Evolutionary conservation across 2,797 vertebrate species (phyloP).

Genomic region (Ceryle rudis): DNA sequence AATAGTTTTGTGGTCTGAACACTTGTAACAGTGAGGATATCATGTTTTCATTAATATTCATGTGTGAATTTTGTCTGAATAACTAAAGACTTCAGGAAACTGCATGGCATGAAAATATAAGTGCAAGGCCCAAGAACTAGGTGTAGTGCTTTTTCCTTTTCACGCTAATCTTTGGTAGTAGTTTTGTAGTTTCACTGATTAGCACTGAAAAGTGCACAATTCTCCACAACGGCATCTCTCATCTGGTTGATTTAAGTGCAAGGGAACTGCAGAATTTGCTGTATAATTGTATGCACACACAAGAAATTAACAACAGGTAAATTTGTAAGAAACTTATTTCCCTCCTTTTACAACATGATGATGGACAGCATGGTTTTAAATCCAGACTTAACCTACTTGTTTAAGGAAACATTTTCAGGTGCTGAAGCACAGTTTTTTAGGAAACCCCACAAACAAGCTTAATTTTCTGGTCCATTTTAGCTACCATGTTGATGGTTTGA

Average conservation of each 20-base stretch:
- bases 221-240: not conserved
- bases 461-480: not conserved
- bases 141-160: not conserved
- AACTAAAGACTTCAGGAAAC: not conserved
- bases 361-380: not conserved
- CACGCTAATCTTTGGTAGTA: fast-evolving
- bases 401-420: not conserved
- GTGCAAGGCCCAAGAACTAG: not conserved
- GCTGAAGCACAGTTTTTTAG: not conserved
- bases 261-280: not conserved
- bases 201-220: not conserved
- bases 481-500: not conserved
- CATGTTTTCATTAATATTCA: slow-evolving; percentile 2
- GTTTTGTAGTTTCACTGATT: not conserved
- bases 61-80: not conserved
- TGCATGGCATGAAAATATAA: not conserved
- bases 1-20: not conserved
- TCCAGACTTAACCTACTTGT: not conserved
- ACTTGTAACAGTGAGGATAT: not conserved
- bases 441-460: not conserved
- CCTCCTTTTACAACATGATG: not conserved
- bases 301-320: not conserved
- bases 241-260: not conserved
- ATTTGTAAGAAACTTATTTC: not conserved
- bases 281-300: fast-evolving